These are phyloP conservation scores for Drosophila greeni DNA, from an alignment of 2,888 invertebrate species.

Conservation along the genomic window DNA sequence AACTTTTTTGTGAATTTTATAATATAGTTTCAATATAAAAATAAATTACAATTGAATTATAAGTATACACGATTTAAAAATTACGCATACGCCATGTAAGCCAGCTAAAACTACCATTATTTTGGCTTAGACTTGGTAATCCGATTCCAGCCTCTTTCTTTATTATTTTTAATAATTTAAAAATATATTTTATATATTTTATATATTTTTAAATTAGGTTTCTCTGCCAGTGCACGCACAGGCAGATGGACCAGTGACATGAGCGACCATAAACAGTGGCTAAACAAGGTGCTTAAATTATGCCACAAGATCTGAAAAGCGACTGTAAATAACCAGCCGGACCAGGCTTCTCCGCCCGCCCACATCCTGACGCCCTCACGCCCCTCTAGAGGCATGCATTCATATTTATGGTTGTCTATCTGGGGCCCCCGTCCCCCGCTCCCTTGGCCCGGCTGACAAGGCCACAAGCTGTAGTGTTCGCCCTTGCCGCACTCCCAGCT, in stretches of 20 bases:
- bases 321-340: constrained; percentile 70
- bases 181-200: no score
- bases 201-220: neutral
- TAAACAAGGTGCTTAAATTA: constrained; percentile 75
- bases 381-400: constrained; percentile 41
- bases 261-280: constrained; percentile 74
- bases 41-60: no score
- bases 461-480: constrained; percentile 60
- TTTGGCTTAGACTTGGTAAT: no score
- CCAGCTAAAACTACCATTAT: neutral
- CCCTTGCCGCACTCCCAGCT: constrained; percentile 42
- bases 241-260: constrained; percentile 62
- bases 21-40: no score
- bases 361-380: constrained; percentile 19
- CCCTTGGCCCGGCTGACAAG: constrained; percentile 42
- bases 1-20: no score
- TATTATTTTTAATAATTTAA: no score
- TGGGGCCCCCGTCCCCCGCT: constrained; percentile 5
- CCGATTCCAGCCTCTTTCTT: no score
- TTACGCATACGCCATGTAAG: neutral
- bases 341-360: constrained; percentile 22
- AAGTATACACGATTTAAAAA: no score
- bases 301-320: constrained; percentile 72
- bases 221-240: constrained; percentile 5
- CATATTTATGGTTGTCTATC: constrained; percentile 67